These are phyloP conservation scores for Sarcophaga caerulescens DNA, from an alignment of 2,888 invertebrate species.

Conservation along the genomic window DNA sequence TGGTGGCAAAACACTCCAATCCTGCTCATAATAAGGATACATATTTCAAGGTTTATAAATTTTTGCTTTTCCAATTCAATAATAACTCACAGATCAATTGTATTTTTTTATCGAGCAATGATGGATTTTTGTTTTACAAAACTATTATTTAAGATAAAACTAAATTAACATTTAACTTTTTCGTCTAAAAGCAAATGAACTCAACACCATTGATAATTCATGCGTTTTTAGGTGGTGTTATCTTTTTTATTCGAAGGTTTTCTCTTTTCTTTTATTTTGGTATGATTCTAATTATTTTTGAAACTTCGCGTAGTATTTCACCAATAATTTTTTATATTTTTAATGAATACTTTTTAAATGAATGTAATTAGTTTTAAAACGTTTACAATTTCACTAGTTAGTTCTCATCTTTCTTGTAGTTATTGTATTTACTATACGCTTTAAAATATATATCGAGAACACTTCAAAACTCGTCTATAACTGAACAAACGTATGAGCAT, in stretches of 20 bases:
- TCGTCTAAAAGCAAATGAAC: conserved; percentile 24
- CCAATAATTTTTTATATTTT: not conserved
- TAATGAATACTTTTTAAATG: not conserved
- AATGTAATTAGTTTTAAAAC: not conserved
- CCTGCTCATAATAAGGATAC: conserved; percentile 86
- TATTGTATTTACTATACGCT: not conserved
- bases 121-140: conserved; percentile 17
- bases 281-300: not conserved
- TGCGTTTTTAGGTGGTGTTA: conserved; percentile 40
- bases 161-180: conserved; percentile 22
- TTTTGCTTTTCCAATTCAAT: not conserved
- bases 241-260: conserved; percentile 37
- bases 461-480: conserved; percentile 25
- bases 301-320: not conserved
- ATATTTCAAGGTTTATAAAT: conserved; percentile 67
- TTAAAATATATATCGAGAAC: conserved; percentile 16
- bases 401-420: not conserved
- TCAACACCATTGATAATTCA: conserved; percentile 49
- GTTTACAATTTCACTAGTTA: not conserved
- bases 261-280: conserved; percentile 9
- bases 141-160: conserved; percentile 32
- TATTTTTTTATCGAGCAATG: not conserved
- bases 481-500: conserved; percentile 8
- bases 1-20: conserved; percentile 92
- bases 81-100: not conserved